Conservation (phyloP, 2,113 vertebrate genomes). For the Dissostichus mawsoni region DNA sequence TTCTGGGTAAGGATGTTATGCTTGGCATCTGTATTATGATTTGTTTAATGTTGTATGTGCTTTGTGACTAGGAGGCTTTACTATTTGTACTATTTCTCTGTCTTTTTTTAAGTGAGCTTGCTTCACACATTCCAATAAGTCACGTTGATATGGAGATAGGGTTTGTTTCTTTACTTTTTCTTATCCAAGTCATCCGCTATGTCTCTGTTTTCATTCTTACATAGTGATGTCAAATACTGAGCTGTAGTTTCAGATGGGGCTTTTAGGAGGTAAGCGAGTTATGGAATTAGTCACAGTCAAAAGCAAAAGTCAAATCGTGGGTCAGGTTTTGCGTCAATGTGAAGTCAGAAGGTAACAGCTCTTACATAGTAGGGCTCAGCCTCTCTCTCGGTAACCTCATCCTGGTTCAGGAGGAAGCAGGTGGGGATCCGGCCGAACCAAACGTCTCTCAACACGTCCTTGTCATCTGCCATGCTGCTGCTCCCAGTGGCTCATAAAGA, state of each 20-base stretch:
- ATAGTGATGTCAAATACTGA: too few relatives aligned
- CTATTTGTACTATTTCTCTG: too few relatives aligned
- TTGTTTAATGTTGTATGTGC: too few relatives aligned
- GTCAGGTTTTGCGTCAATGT: not conserved
- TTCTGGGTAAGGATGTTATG: too few relatives aligned
- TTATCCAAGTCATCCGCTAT: not conserved
- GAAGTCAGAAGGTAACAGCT: slow-evolving; percentile 19
- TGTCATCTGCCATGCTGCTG: slow-evolving; percentile 98
- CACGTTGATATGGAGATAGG: too few relatives aligned
- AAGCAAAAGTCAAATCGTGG: not conserved
- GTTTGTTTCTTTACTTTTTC: too few relatives aligned
- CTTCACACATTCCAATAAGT: too few relatives aligned
- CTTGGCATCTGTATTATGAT: too few relatives aligned
- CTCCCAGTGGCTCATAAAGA: slow-evolving; percentile 89
- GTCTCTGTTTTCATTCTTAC: not conserved
- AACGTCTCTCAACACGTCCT: slow-evolving; percentile 97
- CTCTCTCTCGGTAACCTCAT: slow-evolving; percentile 95
- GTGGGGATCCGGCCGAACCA: slow-evolving; percentile 98
- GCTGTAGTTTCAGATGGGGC: not conserved
- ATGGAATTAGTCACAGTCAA: not conserved
- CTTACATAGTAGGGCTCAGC: slow-evolving; percentile 97
- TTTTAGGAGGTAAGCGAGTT: not conserved
- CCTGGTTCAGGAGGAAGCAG: slow-evolving; percentile 95
- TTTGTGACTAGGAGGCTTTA: too few relatives aligned
- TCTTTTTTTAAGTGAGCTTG: too few relatives aligned